Conservation (phyloP, 2,797 vertebrate species). For the Syngnathus acus region DNA sequence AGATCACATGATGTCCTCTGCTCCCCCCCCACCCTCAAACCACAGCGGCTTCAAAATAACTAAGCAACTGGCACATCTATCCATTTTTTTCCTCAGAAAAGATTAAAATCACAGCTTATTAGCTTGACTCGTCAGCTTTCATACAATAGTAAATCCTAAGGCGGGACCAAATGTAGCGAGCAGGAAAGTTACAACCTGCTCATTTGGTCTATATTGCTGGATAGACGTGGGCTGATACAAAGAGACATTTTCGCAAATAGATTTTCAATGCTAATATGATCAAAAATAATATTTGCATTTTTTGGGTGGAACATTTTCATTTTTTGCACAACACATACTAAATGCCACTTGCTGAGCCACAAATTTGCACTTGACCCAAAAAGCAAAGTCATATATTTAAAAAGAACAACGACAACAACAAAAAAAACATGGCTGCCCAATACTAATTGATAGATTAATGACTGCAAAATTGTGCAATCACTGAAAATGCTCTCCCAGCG, state of each 20-base stretch:
- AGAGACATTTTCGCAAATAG: slow-evolving; percentile 7
- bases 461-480: slow-evolving; percentile 25
- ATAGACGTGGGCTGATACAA: slow-evolving; percentile 23
- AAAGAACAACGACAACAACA: neutral
- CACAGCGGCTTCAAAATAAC: slow-evolving; percentile 72
- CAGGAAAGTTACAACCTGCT: slow-evolving; percentile 20
- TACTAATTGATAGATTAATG: neutral
- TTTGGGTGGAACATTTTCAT: slow-evolving; percentile 65
- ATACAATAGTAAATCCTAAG: slow-evolving; percentile 29
- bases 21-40: slow-evolving; percentile 66
- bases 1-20: slow-evolving; percentile 77
- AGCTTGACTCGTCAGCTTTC: slow-evolving; percentile 5
- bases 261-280: slow-evolving; percentile 15
- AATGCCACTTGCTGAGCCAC: neutral
- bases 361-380: neutral
- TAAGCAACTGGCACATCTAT: slow-evolving; percentile 66
- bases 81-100: slow-evolving; percentile 65
- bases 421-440: neutral
- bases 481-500: slow-evolving; percentile 56
- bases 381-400: neutral
- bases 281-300: slow-evolving; percentile 24
- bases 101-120: slow-evolving; percentile 40
- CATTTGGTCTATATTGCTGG: slow-evolving; percentile 16
- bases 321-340: slow-evolving; percentile 14
- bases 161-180: slow-evolving; percentile 34